Evolutionary conservation across 2,797 vertebrate genomes (phyloP).

Genomic region (Chiloscyllium punctatum): DNA sequence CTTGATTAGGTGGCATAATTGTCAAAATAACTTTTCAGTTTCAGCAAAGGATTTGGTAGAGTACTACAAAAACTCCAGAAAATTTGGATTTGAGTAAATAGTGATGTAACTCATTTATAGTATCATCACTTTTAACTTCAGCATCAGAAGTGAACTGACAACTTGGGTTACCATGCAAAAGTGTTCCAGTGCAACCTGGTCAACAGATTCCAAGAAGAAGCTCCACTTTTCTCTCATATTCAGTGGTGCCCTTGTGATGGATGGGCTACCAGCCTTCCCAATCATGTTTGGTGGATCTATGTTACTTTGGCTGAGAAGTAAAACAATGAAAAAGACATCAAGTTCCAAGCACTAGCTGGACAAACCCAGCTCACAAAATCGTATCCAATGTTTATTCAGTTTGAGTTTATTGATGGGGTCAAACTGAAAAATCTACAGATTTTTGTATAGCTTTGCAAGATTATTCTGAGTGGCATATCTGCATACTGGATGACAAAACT

Average conservation of each 20-base stretch:
- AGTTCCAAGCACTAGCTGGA: not conserved
- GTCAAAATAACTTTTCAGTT: not conserved
- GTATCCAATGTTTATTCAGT: not conserved
- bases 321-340: not conserved
- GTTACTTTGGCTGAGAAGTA: not conserved
- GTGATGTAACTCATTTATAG: not conserved
- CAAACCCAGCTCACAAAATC: not conserved
- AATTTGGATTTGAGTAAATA: not conserved
- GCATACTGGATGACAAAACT: not conserved
- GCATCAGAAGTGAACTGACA: not conserved
- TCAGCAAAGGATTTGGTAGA: not conserved
- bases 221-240: not conserved
- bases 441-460: not conserved
- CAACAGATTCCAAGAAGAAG: not conserved
- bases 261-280: not conserved
- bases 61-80: not conserved
- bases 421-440: not conserved
- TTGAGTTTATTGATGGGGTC: not conserved
- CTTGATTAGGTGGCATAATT: not conserved
- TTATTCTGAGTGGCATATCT: not conserved
- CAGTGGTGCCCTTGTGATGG: not conserved
- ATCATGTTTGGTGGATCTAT: not conserved
- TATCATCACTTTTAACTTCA: not conserved
- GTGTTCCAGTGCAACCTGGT: not conserved
- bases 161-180: too few species aligned